Conservation (phyloP, 2,797 vertebrate species). For the Micromesistius poutassou region DNA sequence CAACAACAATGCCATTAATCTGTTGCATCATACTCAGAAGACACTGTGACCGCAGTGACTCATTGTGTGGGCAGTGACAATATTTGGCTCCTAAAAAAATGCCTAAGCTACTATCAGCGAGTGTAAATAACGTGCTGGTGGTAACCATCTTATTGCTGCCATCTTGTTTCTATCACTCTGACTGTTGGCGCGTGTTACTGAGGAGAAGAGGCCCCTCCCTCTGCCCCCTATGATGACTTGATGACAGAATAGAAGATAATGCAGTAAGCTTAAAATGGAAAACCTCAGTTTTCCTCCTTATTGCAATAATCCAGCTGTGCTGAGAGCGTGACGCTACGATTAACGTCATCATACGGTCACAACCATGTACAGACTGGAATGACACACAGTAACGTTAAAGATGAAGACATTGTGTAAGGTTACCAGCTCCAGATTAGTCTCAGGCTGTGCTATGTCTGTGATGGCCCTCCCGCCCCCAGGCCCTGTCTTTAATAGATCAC, state of each 20-base stretch:
- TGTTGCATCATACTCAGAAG: constrained; percentile 5
- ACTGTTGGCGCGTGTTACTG: neutral
- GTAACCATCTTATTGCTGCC: neutral
- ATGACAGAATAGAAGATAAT: neutral
- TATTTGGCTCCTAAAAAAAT: neutral
- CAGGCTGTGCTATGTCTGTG: neutral
- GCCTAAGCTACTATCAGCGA: neutral
- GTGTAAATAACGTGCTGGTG: neutral
- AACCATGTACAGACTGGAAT: neutral
- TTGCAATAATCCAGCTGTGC: constrained; percentile 3
- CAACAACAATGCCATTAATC: constrained; percentile 20
- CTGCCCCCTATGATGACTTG: neutral
- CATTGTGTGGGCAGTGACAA: neutral
- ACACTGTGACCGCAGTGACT: neutral
- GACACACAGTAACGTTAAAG: neutral
- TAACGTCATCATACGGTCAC: neutral
- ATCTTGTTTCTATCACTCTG: neutral
- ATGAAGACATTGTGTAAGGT: neutral
- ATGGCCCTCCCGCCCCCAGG: neutral
- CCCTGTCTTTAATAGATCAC: neutral
- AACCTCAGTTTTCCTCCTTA: neutral
- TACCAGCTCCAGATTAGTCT: neutral
- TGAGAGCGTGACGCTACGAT: neutral
- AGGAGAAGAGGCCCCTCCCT: neutral
- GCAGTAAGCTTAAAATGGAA: neutral